Evolutionary conservation across 2,113 vertebrate species (phyloP).

Genomic region (Ailuropoda melanoleuca): DNA sequence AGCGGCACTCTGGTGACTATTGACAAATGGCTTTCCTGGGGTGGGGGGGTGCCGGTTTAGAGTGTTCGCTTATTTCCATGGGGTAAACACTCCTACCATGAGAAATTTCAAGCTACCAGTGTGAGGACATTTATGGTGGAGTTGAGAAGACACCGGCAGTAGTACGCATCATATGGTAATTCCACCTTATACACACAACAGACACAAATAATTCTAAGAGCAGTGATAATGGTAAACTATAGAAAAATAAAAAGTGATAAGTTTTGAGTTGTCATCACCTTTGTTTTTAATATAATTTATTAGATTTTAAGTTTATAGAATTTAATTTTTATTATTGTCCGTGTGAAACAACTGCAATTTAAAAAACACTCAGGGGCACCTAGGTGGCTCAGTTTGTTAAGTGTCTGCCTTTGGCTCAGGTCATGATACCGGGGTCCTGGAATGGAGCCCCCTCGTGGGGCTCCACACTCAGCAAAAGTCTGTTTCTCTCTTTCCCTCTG

Average conservation of each 20-base stretch:
- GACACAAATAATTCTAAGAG: background rate
- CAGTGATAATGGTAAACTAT: background rate
- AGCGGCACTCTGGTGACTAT: background rate
- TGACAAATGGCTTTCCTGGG: background rate
- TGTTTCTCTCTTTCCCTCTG: too few species aligned
- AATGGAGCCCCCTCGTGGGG: too few species aligned
- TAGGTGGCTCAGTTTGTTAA: too few species aligned
- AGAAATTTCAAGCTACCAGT: background rate
- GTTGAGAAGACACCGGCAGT: fast-evolving
- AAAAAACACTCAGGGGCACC: background rate
- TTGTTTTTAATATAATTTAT: background rate
- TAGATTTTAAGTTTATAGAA: background rate
- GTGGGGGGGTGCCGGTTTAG: background rate
- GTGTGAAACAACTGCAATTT: background rate
- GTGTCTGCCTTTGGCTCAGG: too few species aligned
- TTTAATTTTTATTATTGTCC: background rate
- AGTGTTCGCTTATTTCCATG: background rate
- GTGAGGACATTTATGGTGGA: background rate
- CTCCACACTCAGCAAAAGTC: too few species aligned
- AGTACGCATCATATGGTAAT: fast-evolving
- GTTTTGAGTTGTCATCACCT: background rate
- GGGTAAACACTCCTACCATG: background rate
- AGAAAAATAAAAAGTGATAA: background rate
- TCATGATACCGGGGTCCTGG: too few species aligned
- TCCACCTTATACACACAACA: background rate